Evolutionary conservation across 2,113 vertebrate genomes (phyloP), one percentile per base, ranked within the genome.

Genomic region (Entomyzon cyanotis): DNA sequence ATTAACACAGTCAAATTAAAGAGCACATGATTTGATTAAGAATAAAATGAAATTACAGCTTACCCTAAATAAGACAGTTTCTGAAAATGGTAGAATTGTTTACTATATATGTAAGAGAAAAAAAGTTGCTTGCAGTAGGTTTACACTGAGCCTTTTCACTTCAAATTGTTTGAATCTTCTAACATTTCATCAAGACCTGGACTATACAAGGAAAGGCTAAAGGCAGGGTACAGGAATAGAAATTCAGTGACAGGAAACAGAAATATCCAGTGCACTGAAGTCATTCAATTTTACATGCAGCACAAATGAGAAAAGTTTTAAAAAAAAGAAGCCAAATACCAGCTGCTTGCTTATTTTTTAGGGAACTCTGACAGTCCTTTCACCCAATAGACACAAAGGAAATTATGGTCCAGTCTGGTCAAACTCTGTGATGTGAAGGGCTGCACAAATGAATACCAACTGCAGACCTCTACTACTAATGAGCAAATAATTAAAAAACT

Each of bases 1-100:
- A 95, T 90, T 84, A 95, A 90, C 58, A 68, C 35, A 84, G 71
- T 37, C 83, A 88, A 93, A 93, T 77, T 86, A 96, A 95, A 81
- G 46, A 89, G 41, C 83, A 89, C 56, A 71, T 22, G 49, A 89
- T 94, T 39, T 78, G 52, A 96, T 89, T 86, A 80, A 90, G 55
- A 93, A 93, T 73, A 81, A 90, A 94, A 93, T 10, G 2, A 71
- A 90, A 89, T 96, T 75, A 78, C 37, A 93, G 31, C 8, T 67
- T 71, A 49, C 90, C 82, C 60, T 87, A 90, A 92, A 86, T 39
- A 67, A 47, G 39, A 71, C 6, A 52, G 37, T 70, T 88, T 77
- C 47, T 67, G 63, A 84, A 95, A 55, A 77, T 74, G 35, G 39
- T n/a, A 81, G 21, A 33, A 63, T 19, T 74, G 15, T 24, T 69